Evolutionary conservation across 2,797 vertebrate genomes (phyloP).

Genomic region (Etheostoma perlongum): DNA sequence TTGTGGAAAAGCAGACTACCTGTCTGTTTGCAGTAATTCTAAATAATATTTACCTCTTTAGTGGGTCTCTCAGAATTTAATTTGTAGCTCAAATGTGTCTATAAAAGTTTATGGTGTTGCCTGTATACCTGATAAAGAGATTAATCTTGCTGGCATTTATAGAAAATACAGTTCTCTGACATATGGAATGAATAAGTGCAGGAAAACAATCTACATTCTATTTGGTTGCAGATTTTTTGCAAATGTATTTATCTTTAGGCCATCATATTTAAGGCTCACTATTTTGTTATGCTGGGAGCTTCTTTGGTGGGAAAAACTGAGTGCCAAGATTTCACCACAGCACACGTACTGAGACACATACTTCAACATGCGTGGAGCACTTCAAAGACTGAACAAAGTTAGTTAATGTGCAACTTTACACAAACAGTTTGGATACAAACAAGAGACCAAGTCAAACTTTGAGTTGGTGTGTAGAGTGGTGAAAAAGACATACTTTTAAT

Average conservation of each 20-base stretch:
- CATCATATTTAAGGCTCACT: constrained; percentile 15
- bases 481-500: constrained; percentile 13
- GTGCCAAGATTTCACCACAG: constrained; percentile 50
- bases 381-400: constrained; percentile 74
- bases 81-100: not conserved
- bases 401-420: constrained; percentile 83
- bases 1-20: constrained; percentile 5
- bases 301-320: constrained; percentile 33
- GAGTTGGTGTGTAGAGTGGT: constrained; percentile 16
- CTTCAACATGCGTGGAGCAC: constrained; percentile 43
- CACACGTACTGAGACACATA: constrained; percentile 36
- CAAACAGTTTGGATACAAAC: constrained; percentile 74
- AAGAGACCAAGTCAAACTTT: constrained; percentile 60
- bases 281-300: constrained; percentile 31
- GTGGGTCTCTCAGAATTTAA: not conserved
- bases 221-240: constrained; percentile 26
- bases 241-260: constrained; percentile 43
- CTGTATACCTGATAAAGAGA: not conserved
- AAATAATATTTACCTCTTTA: not conserved
- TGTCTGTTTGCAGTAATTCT: constrained; percentile 2
- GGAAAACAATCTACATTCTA: not conserved
- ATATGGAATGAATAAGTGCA: not conserved
- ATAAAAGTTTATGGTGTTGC: not conserved
- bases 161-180: constrained; percentile 19
- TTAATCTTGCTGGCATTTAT: not conserved